These are phyloP conservation scores for Podocnemis expansa DNA, from an alignment of 2,113 vertebrate genomes.

Conservation along the genomic window DNA sequence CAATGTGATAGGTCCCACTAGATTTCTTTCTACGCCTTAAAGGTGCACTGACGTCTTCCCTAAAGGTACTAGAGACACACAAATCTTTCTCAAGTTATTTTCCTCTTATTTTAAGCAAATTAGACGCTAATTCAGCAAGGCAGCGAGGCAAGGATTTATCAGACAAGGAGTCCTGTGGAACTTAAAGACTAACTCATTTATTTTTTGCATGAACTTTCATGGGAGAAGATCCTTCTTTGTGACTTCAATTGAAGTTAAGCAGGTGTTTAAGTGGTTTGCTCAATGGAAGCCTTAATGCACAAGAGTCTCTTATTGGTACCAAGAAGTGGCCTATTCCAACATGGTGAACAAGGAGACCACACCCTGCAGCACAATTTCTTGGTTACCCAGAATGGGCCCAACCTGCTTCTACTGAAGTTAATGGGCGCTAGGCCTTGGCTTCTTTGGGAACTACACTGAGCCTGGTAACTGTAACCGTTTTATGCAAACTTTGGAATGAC, in stretches of 20 bases:
- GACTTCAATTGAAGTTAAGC: not conserved
- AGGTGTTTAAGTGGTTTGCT: not conserved
- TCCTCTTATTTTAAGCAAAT: not conserved
- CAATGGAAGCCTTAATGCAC: rapidly evolving
- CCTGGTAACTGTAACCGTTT: rapidly evolving
- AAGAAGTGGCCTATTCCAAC: rapidly evolving
- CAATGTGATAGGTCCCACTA: not conserved
- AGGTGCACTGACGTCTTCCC: not conserved
- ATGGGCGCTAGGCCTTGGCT: too few relatives aligned
- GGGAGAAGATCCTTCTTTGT: too few relatives aligned
- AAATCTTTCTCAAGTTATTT: constrained; percentile 14
- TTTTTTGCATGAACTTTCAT: too few relatives aligned
- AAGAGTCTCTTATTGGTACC: not conserved
- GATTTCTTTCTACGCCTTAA: not conserved
- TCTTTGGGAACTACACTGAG: not conserved
- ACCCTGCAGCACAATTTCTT: not conserved
- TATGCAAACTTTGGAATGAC: not conserved
- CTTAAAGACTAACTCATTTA: too few relatives aligned
- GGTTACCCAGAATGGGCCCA: not conserved
- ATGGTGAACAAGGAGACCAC: rapidly evolving
- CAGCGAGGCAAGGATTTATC: not conserved
- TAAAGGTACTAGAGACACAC: rapidly evolving
- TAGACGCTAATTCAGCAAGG: not conserved
- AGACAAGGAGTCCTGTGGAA: too few relatives aligned
- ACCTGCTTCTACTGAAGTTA: not conserved